A percentile compares a stretch with the other conserved stretches of the same genome.
Conservation (phyloP, 2,113 vertebrate species). For the Caretta caretta region DNA sequence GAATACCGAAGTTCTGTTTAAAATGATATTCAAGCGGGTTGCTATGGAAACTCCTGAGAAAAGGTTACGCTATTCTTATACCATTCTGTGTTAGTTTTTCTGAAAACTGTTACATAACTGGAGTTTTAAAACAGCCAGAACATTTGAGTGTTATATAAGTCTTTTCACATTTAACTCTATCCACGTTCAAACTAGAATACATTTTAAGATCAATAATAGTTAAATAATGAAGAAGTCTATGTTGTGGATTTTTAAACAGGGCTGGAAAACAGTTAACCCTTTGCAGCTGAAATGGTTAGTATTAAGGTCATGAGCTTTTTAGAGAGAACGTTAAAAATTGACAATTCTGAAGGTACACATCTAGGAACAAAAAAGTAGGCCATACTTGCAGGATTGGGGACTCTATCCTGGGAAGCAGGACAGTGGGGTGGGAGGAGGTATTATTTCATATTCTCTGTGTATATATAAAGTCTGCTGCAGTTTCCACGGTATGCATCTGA, state of each 20-base stretch:
- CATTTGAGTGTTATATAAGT: not conserved
- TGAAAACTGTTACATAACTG: not conserved
- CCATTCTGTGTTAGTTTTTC: not conserved
- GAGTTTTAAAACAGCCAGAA: not conserved
- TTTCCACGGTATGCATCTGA: too few relatives aligned
- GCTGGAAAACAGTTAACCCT: not conserved
- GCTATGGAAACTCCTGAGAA: not conserved
- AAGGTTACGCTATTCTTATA: not conserved
- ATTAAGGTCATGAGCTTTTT: not conserved
- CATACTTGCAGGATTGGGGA: not conserved
- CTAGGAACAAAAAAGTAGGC: not conserved
- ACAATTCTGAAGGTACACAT: not conserved
- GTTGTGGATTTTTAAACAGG: slow-evolving; percentile 1
- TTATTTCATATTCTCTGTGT: too few relatives aligned
- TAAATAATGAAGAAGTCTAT: not conserved
- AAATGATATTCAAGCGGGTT: not conserved
- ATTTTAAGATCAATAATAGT: not conserved
- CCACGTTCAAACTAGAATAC: not conserved
- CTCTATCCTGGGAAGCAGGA: not conserved
- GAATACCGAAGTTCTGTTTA: not conserved
- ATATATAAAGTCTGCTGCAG: too few relatives aligned
- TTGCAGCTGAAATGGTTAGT: not conserved
- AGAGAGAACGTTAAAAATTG: not conserved
- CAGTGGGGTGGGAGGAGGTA: too few relatives aligned
- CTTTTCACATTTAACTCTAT: not conserved